Conservation (phyloP, 2,113 vertebrate species). For the Mirza zaza region DNA sequence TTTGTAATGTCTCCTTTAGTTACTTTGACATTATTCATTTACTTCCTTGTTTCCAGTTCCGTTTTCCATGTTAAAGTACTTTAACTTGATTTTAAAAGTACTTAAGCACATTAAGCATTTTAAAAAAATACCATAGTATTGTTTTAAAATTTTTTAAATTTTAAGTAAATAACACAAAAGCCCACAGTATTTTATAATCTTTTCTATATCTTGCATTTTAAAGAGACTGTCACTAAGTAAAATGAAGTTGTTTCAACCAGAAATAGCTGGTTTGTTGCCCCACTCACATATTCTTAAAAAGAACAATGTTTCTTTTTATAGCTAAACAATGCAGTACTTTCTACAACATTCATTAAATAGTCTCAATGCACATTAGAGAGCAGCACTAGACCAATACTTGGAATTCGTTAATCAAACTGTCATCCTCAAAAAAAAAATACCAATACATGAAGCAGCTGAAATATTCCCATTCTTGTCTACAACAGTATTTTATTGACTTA, state of each 20-base stretch:
- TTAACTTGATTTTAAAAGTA: not conserved
- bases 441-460: not conserved
- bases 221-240: not conserved
- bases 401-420: not conserved
- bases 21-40: not conserved
- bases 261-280: slow-evolving; percentile 61
- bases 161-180: slow-evolving; percentile 16
- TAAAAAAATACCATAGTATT: not conserved
- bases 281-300: slow-evolving; percentile 48
- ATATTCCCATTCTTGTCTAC: not conserved
- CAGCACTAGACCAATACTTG: not conserved
- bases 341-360: slow-evolving; percentile 41
- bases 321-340: slow-evolving; percentile 66
- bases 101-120: not conserved
- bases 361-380: not conserved
- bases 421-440: slow-evolving; percentile 7
- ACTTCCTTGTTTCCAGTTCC: slow-evolving; percentile 3
- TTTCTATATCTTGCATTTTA: not conserved
- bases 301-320: slow-evolving; percentile 72
- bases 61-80: not conserved
- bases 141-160: not conserved
- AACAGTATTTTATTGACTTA: not conserved
- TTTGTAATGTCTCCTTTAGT: not conserved
- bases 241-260: slow-evolving; percentile 42
- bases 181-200: not conserved